A percentile compares a stretch with the other conserved stretches of the same genome.
These are phyloP conservation scores for Neoseiulus cucumeris DNA, from an alignment of 1,140 invertebrate species.

Conservation along the genomic window DNA sequence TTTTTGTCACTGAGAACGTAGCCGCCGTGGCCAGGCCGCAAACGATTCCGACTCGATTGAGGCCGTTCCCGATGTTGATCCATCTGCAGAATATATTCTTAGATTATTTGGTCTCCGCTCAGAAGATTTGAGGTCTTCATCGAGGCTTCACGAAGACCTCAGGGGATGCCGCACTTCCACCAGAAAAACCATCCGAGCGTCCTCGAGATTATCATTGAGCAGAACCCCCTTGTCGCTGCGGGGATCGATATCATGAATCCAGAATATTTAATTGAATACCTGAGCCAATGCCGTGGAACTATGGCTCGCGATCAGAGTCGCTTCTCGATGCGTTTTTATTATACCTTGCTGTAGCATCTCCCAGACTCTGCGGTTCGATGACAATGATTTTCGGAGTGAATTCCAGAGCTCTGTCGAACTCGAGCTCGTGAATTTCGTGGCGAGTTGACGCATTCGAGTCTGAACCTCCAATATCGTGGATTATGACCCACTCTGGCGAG, in stretches of 20 bases:
- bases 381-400: conserved; percentile 9
- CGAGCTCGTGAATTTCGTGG: conserved; percentile 4
- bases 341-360: background rate
- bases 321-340: background rate
- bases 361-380: background rate
- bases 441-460: too few relatives aligned
- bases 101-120: background rate
- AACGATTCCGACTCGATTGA: background rate
- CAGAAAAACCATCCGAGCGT: background rate
- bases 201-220: too few relatives aligned
- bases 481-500: conserved; percentile 7
- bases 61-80: conserved; percentile 8
- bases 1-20: background rate
- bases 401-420: conserved; percentile 7
- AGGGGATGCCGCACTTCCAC: background rate
- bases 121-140: background rate
- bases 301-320: background rate
- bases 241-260: background rate
- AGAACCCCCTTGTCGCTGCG: too few relatives aligned
- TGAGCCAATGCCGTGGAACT: background rate
- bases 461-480: conserved; percentile 2
- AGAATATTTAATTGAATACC: background rate
- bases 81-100: background rate
- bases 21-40: background rate
- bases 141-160: background rate